phyloP scores from a whole-genome alignment of 2,888 invertebrate genomes.

The Drosophila fulvimacula region DNA sequence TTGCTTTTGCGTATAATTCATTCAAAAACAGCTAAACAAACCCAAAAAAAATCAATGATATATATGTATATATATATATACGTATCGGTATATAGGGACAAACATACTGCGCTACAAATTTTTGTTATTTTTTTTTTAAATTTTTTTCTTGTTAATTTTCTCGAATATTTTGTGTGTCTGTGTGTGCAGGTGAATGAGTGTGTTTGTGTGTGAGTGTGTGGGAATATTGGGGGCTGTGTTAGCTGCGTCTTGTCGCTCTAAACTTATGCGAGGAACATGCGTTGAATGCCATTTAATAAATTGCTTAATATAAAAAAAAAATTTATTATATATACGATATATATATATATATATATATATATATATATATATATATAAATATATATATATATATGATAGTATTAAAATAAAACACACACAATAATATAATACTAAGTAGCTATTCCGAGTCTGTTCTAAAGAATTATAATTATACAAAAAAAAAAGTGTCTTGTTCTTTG shows the following conservation, averaged over 20 bases:
- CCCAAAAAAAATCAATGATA: constrained; percentile 51
- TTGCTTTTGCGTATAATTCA: constrained; percentile 83
- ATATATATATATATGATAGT: constrained; percentile 25
- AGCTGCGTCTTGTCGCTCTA: constrained; percentile 75
- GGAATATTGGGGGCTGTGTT: constrained; percentile 16
- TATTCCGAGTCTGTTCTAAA: constrained; percentile 55
- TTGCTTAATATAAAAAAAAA: constrained; percentile 62
- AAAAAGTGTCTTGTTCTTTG: constrained; percentile 77
- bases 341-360: constrained; percentile 21
- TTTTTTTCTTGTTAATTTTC: constrained; percentile 19
- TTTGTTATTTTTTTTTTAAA: constrained; percentile 27
- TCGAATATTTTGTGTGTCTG: constrained; percentile 14
- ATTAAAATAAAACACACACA: constrained; percentile 66
- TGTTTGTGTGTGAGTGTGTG: constrained; percentile 5
- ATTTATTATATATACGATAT: constrained; percentile 25
- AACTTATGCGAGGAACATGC: constrained; percentile 81
- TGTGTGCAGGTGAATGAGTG: neutral
- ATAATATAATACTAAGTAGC: constrained; percentile 63
- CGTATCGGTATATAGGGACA: constrained; percentile 56
- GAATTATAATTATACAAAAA: constrained; percentile 49
- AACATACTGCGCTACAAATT: constrained; percentile 65
- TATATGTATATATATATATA: constrained; percentile 16
- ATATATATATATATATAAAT: constrained; percentile 28
- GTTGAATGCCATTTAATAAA: constrained; percentile 68
- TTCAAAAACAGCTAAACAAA: constrained; percentile 77